Evolutionary conservation across 2,888 invertebrate species (phyloP), one percentile per base, ranked within the genome.

Genomic region (Pollenia angustigena): DNA sequence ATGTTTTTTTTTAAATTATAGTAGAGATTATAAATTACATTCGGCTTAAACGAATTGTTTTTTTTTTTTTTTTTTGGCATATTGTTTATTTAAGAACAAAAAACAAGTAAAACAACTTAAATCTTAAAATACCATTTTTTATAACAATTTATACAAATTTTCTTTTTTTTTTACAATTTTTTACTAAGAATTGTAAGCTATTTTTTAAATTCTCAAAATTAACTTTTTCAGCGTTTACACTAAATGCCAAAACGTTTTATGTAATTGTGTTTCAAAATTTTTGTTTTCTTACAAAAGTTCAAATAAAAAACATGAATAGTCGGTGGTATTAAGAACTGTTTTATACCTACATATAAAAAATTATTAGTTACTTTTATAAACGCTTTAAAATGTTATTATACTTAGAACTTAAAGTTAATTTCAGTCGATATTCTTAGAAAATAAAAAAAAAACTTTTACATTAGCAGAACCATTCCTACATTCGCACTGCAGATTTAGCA

Each of bases 301-400:
- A 64, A 64, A 62, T 4, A 42, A 64, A 64, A 64, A 76, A 54
- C 32, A 32, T 32, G 54, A 40, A 48, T 68, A 58, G 72, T 81
- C 81, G 72, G 81, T 81, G 81, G 81, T 81, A 62, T 71, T 56
- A 64, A 32, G 32, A 32, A 32, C 6, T 32, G 32, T 32, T 72
- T 62, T 58, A 68, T 18, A 56, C n/a, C 23, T 75, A 32, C 10
- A 54, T 50, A 64, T 32, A 46, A 78, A n/a, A 16, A 32, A 32
- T 32, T 66, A 54, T 56, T 56, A 50, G 68, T 68, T 54, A 32
- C 66, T 79, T 56, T 10, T 50, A 4, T 50, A 68, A 75, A 66
- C 56, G 78, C 68, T 68, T 56, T 46, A 12, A 32, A 62, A 6
- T 69, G 52, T 48, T 23, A 9, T 42, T 50, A n/a, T 16, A 12